Base-by-base conservation (phyloP, 2,888 invertebrate species). In the Keiferia lycopersicella region DNA sequence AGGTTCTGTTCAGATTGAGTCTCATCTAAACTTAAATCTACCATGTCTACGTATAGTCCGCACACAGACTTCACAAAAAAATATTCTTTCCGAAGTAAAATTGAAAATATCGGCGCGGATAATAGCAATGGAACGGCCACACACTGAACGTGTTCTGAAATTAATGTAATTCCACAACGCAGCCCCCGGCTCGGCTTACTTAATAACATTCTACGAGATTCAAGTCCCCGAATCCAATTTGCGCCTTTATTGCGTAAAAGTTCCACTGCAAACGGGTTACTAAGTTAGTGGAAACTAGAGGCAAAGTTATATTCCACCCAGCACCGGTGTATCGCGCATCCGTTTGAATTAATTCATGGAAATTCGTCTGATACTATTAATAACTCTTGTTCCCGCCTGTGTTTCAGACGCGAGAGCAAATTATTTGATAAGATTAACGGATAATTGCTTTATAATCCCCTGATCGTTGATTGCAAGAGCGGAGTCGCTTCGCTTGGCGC, bases 401-500 rank as follows among this genome's bases (percentile, higher is more conserved):
- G 26, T 56, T 56, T n/a, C n/a, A 56, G 56, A 56, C n/a, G 56
- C 16, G n/a, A n/a, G 30, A 14, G 26, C 26, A 56, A 56, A 56
- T 56, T 56, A 16, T 56, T 56, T 56, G 56, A 56, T 26, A 56
- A 34, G 34, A 60, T 45, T 60, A n/a, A 45, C 41, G 45, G 26
- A 45, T 60, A 60, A 60, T 60, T 60, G 39, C 45, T 45, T 26
- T 41, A 53, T 53, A 45, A 14, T 30, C 39, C 61, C 26, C 14
- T 59, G 61, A 64, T 67, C 71, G 77, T 75, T 82, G 83, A 81
- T 77, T 65, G 80, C 81, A 86, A 83, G 73, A 74, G 70, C 69
- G 68, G 71, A 77, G 75, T 75, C 76, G 77, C 78, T 77, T 74
- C 78, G 80, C 84, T 86, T 83, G 82, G 78, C 81, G 80, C 78